phyloP scores from a whole-genome alignment of 2,888 invertebrate genomes.

The Geophilus truncorum region DNA sequence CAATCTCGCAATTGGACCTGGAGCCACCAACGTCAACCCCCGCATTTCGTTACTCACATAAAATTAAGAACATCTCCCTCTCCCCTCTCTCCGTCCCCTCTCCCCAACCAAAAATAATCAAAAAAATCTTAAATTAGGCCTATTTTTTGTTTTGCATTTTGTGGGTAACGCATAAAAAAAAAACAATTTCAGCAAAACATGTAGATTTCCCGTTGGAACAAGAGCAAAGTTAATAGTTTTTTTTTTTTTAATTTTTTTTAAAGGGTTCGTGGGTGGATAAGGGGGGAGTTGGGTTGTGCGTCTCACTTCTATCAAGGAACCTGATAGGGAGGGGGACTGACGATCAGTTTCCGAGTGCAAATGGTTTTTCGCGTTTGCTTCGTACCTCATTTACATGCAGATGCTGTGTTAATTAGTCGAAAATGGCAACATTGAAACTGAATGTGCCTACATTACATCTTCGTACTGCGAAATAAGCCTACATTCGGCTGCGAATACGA shows the following conservation, averaged over 20 bases:
- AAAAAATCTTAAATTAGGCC: too few species aligned
- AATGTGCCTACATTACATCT: not conserved
- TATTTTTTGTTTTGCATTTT: not conserved
- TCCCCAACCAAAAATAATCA: too few species aligned
- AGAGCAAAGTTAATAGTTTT: too few species aligned
- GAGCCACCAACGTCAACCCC: too few species aligned
- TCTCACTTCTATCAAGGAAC: not conserved
- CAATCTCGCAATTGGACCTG: too few species aligned
- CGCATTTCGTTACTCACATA: too few species aligned
- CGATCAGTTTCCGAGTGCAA: slow-evolving; percentile 10
- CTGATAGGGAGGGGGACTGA: not conserved
- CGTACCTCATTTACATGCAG: not conserved
- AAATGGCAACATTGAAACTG: not conserved
- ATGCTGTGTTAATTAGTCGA: slow-evolving; percentile 10
- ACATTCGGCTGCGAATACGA: not conserved
- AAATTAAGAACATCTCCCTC: too few species aligned
- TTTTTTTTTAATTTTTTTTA: not conserved
- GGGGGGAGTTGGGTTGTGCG: too few species aligned
- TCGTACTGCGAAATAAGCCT: not conserved
- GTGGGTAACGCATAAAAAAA: not conserved
- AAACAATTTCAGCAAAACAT: not conserved
- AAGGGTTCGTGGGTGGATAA: not conserved
- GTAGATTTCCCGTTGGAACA: slow-evolving; percentile 10
- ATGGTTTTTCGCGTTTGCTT: slow-evolving; percentile 4
- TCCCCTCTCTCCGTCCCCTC: too few species aligned